Evolutionary conservation across 53 echinoderm and acorn worm species (phyloP).

Genomic region (Paracentrotus lividus): DNA sequence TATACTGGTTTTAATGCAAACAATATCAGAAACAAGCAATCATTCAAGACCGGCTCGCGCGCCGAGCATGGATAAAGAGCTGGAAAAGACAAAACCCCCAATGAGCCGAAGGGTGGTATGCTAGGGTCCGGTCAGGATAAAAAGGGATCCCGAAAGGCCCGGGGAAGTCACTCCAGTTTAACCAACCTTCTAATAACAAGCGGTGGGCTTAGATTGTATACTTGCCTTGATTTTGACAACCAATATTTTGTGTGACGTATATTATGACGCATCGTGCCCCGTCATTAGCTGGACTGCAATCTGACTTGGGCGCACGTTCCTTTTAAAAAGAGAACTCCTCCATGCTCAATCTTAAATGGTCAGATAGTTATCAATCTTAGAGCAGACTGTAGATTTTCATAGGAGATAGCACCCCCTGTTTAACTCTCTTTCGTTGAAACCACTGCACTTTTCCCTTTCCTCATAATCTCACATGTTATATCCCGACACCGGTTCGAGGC

Average conservation of each 20-base stretch:
- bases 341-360: not conserved
- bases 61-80: not conserved
- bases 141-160: conserved; percentile 55
- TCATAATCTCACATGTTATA: not conserved
- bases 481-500: not conserved
- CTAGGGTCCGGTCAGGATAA: conserved; percentile 38
- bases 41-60: conserved; percentile 17
- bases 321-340: not conserved
- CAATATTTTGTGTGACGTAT: conserved; percentile 53
- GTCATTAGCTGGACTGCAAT: not conserved
- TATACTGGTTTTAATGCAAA: conserved; percentile 29
- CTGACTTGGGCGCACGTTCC: not conserved
- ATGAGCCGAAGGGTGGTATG: conserved; percentile 32
- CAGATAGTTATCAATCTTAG: not conserved
- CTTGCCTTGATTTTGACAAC: conserved; percentile 10
- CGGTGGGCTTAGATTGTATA: not conserved
- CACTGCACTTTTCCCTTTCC: conserved; percentile 5
- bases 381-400: not conserved
- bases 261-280: conserved; percentile 29
- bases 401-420: not conserved
- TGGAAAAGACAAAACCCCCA: conserved; percentile 45
- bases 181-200: conserved; percentile 61
- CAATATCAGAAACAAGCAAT: conserved; percentile 28
- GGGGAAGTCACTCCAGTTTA: conserved; percentile 45
- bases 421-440: conserved; percentile 4